These are phyloP conservation scores for Antechinus stuartii DNA, from an alignment of 2,113 vertebrate genomes.

Conservation along the genomic window DNA sequence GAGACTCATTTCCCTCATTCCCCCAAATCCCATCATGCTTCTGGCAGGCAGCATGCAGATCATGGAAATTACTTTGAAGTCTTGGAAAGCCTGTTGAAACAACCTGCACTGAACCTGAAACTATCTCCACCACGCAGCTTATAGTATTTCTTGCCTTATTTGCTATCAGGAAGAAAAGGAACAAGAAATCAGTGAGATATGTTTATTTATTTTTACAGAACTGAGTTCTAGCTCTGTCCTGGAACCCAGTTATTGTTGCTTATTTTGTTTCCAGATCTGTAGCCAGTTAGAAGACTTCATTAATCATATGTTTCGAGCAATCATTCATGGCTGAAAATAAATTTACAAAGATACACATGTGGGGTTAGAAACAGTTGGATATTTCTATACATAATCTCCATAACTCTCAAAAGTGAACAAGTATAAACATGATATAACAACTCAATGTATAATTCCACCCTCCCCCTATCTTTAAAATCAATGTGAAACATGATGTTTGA, in stretches of 20 bases:
- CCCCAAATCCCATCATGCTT: too few species aligned
- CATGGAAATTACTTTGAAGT: too few species aligned
- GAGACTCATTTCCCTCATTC: too few species aligned
- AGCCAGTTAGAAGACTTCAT: not conserved
- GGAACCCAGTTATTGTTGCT: not conserved
- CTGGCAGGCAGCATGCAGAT: too few species aligned
- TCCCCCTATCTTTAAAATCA: not conserved
- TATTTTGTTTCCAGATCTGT: not conserved
- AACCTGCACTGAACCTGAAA: not conserved
- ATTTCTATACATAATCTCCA: not conserved
- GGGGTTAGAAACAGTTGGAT: not conserved
- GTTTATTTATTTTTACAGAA: not conserved
- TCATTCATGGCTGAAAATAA: not conserved
- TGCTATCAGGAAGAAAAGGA: not conserved
- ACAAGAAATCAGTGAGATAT: not conserved
- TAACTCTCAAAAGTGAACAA: not conserved
- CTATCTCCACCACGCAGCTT: not conserved
- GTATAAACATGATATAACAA: not conserved
- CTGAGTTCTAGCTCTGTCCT: not conserved
- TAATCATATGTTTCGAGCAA: not conserved
- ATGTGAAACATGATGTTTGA: not conserved
- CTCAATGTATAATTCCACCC: not conserved
- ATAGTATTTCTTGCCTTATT: not conserved
- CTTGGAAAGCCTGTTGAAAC: too few species aligned
- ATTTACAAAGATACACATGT: not conserved